Evolutionary conservation across 53 echinoderm and acorn worm genomes (phyloP), one percentile per base, ranked within the genome.

Genomic region (Holothuria scabra): DNA sequence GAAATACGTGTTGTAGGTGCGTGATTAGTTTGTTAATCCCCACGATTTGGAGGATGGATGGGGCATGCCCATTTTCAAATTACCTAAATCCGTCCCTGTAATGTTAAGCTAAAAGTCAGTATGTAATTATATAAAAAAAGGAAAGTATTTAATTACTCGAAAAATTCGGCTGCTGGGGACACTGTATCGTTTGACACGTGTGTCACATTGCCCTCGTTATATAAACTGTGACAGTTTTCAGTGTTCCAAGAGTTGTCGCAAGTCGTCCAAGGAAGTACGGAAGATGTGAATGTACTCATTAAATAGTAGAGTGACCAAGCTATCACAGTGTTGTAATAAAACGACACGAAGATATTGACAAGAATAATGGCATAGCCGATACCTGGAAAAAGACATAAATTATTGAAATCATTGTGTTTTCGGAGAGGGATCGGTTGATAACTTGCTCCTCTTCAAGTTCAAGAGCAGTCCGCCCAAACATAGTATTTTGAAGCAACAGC

Each of bases 251-350:
- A 14, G 74, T 97, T 94, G 62, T 79, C 89, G 57, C 97, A 97
- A 2, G 87, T 86, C 2, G 92, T 94, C 97, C 97, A 97, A 28
- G 97, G 97, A 16, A 97, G 83, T 1, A 78, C 76, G 12, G 79
- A 63, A 14, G 86, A 69, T 18, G 85, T 93, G 60, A 97, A 97
- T 10, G 97, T 92, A 2, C 87, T 85, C 48, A 97, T 59, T 19
- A 97, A 85, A 48, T 97, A 97, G 65, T 97, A 97, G 12, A 97
- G 81, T 0, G 97, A 69, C 94, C 94, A 97, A 2, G 93, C 93
- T 29, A 94, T 97, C 71, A 94, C 87, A 14, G 97, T 97, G 72
- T 94, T 94, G 88, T 97, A 97, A 85, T 85, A 97, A 76, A 97
- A 94, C 23, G 91, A 92, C 0, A 93, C 88, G 70, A 88, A 94